Base-by-base conservation (phyloP, 1,140 invertebrate genomes). In the Oscheius sp. region DNA sequence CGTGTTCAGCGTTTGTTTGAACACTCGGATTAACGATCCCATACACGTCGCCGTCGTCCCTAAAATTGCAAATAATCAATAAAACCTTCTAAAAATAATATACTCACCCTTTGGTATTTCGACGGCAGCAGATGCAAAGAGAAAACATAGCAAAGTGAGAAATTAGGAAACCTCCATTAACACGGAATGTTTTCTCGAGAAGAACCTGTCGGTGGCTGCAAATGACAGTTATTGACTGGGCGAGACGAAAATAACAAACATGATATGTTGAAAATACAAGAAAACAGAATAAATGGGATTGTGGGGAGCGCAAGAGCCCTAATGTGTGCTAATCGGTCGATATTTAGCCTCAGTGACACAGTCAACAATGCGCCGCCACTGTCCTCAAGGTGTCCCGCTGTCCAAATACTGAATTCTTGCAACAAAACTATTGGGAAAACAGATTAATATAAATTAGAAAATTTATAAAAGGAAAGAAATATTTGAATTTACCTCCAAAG, bases 331-430 rank as follows among this genome's bases (percentile, higher is more conserved):
- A 42, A 42, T 42, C 7, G 49, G 49, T 55, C 49, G 49, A 55
- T 55, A 55, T 55, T 55, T 55, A 13, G 49, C 7, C 23, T 23
- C 28, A 55, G 49, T 55, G 49, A 55, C 49, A 55, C 49, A 23
- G 49, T 55, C 49, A 55, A 55, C 49, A 55, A 7, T 13, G 15
- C 4, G 49, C 38, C 38, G 10, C 49, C 49, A 55, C 49, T 55
- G 49, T 55, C 49, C 49, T 4, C 15, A 55, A 55, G 49, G 49
- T 55, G 49, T 55, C 49, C n/a, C n/a, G n/a, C n/a, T n/a, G n/a
- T n/a, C n/a, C n/a, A n/a, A n/a, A n/a, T n/a, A n/a, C n/a, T n/a
- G n/a, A n/a, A n/a, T n/a, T n/a, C n/a, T n/a, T n/a, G n/a, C n/a
- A n/a, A n/a, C n/a, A n/a, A n/a, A n/a, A n/a, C n/a, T n/a, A n/a